phyloP scores from a whole-genome alignment of 1,140 invertebrate genomes.

The Saccostrea echinata region DNA sequence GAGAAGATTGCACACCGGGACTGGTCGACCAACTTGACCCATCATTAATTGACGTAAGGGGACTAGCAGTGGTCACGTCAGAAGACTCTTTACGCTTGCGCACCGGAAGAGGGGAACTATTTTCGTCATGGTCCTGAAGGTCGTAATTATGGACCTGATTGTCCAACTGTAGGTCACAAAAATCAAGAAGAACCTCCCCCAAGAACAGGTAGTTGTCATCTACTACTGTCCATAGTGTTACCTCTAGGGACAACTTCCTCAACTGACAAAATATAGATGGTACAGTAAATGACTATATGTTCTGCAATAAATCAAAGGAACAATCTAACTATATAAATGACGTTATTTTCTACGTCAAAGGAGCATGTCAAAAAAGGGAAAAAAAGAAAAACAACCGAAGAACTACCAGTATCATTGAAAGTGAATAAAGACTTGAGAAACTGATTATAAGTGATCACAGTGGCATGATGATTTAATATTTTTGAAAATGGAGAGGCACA shows the following conservation, averaged over 20 bases:
- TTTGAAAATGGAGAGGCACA: no score
- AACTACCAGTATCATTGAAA: no score
- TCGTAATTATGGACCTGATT: constrained; percentile 93
- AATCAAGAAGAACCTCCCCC: constrained; percentile 78
- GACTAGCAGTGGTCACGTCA: constrained; percentile 50
- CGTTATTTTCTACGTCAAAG: no score
- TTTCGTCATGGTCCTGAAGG: constrained; percentile 80
- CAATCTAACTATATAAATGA: no score
- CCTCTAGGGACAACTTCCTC: constrained; percentile 83
- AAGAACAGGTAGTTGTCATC: constrained; percentile 89
- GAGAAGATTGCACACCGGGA: constrained; percentile 41
- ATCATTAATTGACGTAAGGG: constrained; percentile 45
- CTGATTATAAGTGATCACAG: no score
- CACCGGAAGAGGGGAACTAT: constrained; percentile 71
- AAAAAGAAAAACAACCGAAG: no score
- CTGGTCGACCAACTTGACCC: constrained; percentile 52
- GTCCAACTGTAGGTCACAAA: constrained; percentile 92
- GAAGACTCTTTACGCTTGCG: constrained; percentile 58
- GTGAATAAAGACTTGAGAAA: no score
- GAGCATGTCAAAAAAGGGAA: no score
- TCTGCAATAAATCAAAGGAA: no score
- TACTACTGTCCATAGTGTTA: constrained; percentile 91
- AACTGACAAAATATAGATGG: constrained; percentile 4
- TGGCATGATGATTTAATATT: no score
- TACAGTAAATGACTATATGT: no score